phyloP scores from a whole-genome alignment of 2,113 vertebrate species.

The Phoenicopterus ruber region DNA sequence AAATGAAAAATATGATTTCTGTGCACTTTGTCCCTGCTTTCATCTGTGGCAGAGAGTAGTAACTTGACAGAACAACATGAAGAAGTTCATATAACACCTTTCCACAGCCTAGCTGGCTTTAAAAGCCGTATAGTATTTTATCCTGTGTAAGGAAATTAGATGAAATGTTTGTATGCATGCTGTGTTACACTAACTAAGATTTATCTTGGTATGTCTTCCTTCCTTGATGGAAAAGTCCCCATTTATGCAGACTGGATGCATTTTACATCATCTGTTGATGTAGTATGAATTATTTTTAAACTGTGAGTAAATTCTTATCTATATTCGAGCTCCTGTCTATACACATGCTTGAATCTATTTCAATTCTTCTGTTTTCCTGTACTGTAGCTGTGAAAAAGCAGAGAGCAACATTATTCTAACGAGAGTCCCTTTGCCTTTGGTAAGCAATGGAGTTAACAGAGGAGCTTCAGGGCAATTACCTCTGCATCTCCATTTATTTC shows the following conservation, averaged over 20 bases:
- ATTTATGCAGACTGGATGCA: background rate
- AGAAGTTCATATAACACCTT: background rate
- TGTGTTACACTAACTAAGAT: background rate
- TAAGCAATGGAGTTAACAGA: background rate
- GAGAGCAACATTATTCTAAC: background rate
- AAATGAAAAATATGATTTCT: background rate
- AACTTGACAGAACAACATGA: background rate
- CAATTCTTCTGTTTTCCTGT: background rate
- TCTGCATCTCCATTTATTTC: background rate
- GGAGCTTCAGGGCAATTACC: background rate
- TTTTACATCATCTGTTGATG: background rate
- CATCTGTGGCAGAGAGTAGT: background rate
- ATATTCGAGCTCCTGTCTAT: background rate
- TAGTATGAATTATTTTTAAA: background rate
- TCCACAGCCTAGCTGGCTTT: background rate
- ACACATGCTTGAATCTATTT: background rate
- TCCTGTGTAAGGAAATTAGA: background rate
- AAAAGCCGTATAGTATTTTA: background rate
- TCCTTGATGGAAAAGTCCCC: background rate
- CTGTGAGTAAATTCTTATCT: background rate
- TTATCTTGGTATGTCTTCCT: background rate
- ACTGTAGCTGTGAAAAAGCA: background rate
- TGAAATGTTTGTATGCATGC: no score
- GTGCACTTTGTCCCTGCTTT: background rate
- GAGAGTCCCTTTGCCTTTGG: background rate